Evolutionary conservation across 2,797 vertebrate genomes (phyloP).

Genomic region (Bucorvus abyssinicus): DNA sequence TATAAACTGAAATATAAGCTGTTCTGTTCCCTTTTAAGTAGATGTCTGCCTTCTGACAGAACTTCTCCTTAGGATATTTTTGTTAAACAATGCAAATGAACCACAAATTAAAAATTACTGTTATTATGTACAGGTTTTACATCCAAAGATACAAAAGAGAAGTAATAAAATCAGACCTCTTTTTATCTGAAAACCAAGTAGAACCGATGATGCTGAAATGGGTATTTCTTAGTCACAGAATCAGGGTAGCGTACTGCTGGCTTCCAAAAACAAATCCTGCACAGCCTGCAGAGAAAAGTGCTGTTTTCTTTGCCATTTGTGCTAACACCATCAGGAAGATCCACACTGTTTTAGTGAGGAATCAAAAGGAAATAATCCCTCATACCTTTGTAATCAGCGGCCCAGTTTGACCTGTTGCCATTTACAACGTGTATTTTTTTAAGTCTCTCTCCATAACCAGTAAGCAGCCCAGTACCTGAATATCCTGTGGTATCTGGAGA

Average conservation of each 20-base stretch:
- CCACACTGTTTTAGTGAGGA: neutral
- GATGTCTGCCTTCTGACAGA: neutral
- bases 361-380: neutral
- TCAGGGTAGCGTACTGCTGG: neutral
- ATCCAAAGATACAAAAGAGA: neutral
- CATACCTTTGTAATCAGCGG: neutral
- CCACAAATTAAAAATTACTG: neutral
- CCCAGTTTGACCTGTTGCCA: neutral
- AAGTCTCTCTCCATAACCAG: neutral
- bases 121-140: neutral
- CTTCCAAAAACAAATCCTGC: neutral
- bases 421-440: neutral
- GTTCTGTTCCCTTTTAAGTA: neutral
- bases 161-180: neutral
- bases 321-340: neutral
- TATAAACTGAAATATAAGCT: slow-evolving; percentile 13
- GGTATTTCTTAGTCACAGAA: neutral
- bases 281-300: neutral
- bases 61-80: neutral
- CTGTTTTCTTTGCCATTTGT: neutral
- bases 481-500: neutral
- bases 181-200: neutral
- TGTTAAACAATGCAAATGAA: neutral
- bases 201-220: neutral
- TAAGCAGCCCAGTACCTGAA: neutral